These are phyloP conservation scores for Crambe crambe DNA, from an alignment of 37 sponge, comb jelly and placozoan species.

Conservation along the genomic window DNA sequence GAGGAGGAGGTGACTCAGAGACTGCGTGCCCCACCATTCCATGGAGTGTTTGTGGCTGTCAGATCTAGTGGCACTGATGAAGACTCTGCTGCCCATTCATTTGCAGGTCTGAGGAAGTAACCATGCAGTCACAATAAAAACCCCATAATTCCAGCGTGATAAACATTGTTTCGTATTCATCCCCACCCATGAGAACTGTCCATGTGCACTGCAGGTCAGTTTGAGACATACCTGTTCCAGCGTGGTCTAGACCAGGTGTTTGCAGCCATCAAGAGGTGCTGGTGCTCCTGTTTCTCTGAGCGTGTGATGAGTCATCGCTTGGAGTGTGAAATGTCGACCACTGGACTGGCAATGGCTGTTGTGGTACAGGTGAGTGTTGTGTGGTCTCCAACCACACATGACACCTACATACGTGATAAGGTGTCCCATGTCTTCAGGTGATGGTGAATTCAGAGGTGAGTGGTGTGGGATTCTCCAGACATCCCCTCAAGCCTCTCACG, in stretches of 20 bases:
- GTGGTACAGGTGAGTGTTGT: constrained; percentile 67
- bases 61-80: constrained; percentile 92
- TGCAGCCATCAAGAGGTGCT: constrained; percentile 63
- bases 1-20: constrained; percentile 23
- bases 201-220: constrained; percentile 66
- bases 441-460: constrained; percentile 83
- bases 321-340: constrained; percentile 55
- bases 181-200: background rate
- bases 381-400: background rate
- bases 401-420: background rate
- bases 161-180: no score
- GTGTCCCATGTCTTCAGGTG: constrained; percentile 39
- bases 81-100: constrained; percentile 85
- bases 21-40: constrained; percentile 37
- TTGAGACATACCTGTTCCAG: constrained; percentile 86
- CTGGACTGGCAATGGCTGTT: constrained; percentile 79
- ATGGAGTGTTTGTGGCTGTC: constrained; percentile 68
- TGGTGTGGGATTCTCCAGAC: constrained; percentile 88
- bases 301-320: constrained; percentile 83
- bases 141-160: no score
- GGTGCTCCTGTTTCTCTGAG: constrained; percentile 82
- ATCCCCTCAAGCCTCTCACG: constrained; percentile 82
- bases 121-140: no score
- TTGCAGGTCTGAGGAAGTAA: no score
- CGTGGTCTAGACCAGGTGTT: constrained; percentile 50